phyloP scores from a whole-genome alignment of 2,797 vertebrate genomes.

The Spinus pinus region DNA sequence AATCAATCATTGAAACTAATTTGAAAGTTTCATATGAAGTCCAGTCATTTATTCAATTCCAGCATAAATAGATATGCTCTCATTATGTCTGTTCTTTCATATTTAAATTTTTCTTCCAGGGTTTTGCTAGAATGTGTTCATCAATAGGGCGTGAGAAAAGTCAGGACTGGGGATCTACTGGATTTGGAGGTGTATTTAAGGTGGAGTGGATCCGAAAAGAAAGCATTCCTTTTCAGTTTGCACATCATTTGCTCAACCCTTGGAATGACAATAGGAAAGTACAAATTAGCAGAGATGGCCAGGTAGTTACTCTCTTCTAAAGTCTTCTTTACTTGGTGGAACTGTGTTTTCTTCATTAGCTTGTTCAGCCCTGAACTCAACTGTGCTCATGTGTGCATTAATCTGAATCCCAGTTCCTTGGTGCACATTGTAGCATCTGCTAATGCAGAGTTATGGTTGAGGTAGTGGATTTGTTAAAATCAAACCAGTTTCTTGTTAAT shows the following conservation, averaged over 20 bases:
- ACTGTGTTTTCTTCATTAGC: neutral
- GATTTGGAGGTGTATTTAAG: conserved; percentile 86
- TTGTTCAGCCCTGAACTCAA: neutral
- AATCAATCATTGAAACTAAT: neutral
- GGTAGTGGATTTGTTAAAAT: neutral
- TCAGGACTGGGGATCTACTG: conserved; percentile 86
- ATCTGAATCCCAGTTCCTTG: neutral
- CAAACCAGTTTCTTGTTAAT: neutral
- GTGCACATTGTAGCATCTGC: neutral
- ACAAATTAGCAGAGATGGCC: conserved; percentile 93
- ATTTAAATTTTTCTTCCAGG: conserved; percentile 72
- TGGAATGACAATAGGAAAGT: conserved; percentile 94
- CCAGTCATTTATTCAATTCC: neutral
- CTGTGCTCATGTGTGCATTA: neutral
- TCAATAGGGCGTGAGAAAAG: conserved; percentile 81
- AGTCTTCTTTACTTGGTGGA: neutral
- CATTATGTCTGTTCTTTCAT: neutral
- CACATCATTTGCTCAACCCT: conserved; percentile 87
- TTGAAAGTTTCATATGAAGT: neutral
- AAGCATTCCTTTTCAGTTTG: conserved; percentile 84
- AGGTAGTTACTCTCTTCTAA: conserved; percentile 74
- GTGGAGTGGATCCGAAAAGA: conserved; percentile 91
- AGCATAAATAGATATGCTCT: accelerated
- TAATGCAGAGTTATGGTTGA: neutral
- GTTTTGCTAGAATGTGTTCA: conserved; percentile 89